A percentile compares a stretch with the other conserved stretches of the same genome.
These are phyloP conservation scores for Argya squamiceps DNA, from an alignment of 2,797 vertebrate genomes.

Conservation along the genomic window DNA sequence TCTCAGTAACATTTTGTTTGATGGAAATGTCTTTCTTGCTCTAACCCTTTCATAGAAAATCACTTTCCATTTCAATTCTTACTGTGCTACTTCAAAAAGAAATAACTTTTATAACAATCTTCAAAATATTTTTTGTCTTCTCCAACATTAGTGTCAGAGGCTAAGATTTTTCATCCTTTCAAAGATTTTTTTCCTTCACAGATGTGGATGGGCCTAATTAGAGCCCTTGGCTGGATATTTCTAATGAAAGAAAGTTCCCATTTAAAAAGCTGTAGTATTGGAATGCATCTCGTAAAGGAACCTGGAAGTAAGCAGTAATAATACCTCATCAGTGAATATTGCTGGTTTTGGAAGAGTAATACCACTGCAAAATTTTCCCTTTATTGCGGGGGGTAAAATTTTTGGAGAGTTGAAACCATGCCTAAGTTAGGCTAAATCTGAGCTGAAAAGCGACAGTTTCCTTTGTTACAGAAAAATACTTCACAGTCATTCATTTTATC, in stretches of 20 bases:
- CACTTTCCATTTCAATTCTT: slow-evolving; percentile 6
- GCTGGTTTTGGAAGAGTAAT: not conserved
- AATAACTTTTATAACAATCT: not conserved
- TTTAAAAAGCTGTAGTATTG: not conserved
- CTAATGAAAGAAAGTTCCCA: not conserved
- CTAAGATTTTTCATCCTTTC: not conserved
- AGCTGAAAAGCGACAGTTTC: not conserved
- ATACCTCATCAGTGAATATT: not conserved
- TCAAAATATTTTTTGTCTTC: slow-evolving; percentile 1
- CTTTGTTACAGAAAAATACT: not conserved
- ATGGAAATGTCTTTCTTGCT: slow-evolving; percentile 18
- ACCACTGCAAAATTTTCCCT: not conserved
- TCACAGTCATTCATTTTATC: not conserved
- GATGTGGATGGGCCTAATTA: not conserved
- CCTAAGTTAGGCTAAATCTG: not conserved
- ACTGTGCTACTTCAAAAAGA: not conserved
- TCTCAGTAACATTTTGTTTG: slow-evolving; percentile 17
- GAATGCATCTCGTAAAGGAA: not conserved
- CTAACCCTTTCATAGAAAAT: not conserved
- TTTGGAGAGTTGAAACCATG: not conserved
- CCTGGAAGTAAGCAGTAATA: not conserved
- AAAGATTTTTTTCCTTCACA: not conserved
- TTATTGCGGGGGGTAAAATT: not conserved
- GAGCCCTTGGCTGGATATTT: not conserved
- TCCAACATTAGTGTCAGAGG: not conserved